Evolutionary conservation across 2,888 invertebrate species (phyloP).

Genomic region (Serripes groenlandicus): DNA sequence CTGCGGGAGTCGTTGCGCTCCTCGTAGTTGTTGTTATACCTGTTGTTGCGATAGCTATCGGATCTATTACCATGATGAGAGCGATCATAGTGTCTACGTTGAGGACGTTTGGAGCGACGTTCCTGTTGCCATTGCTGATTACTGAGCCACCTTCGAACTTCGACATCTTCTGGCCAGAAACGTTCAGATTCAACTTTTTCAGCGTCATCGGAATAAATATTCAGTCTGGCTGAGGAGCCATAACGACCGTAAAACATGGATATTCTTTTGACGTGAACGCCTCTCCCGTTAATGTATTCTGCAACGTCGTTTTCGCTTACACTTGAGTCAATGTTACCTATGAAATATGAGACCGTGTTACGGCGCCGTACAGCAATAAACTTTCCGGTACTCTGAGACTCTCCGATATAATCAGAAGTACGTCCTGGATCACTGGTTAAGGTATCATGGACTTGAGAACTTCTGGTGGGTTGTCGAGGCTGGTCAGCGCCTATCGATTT

Average conservation of each 20-base stretch:
- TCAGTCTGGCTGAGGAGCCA: not conserved
- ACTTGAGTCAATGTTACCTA: conserved; percentile 9
- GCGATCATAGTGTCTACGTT: too few relatives aligned
- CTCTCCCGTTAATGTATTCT: not conserved
- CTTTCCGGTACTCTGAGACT: not conserved
- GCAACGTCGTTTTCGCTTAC: not conserved
- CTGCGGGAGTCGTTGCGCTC: too few relatives aligned
- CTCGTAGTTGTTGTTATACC: too few relatives aligned
- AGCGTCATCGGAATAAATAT: not conserved
- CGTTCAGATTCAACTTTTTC: not conserved
- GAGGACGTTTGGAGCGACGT: too few relatives aligned
- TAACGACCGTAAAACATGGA: not conserved
- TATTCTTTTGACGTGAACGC: not conserved
- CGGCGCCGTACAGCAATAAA: conserved; percentile 2
- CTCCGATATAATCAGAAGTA: not conserved
- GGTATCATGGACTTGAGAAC: too few relatives aligned
- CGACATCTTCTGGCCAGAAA: not conserved
- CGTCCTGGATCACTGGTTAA: too few relatives aligned
- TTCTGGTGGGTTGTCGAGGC: not conserved
- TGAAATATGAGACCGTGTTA: not conserved
- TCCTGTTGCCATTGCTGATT: too few relatives aligned
- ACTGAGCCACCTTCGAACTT: not conserved
- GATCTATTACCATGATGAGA: too few relatives aligned
- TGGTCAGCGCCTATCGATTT: too few relatives aligned
- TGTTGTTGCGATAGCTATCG: too few relatives aligned